Conservation (phyloP, 1,140 invertebrate genomes). For the Globodera ellingtonae region DNA sequence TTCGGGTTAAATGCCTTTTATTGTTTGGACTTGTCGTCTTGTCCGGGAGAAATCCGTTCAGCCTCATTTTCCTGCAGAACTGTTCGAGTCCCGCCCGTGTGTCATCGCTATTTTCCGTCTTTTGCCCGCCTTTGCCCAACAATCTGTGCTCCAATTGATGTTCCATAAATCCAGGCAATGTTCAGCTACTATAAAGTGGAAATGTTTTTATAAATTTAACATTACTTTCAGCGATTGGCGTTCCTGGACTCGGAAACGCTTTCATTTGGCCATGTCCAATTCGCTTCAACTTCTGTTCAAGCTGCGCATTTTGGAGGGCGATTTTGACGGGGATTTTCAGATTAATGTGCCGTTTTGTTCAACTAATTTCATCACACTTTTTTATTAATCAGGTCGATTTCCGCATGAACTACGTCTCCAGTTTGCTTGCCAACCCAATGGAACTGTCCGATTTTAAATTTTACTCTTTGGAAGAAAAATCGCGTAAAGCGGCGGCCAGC, state of each 20-base stretch:
- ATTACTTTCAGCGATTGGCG: slow-evolving; percentile 34
- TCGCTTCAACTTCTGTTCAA: slow-evolving; percentile 20
- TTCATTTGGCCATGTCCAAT: slow-evolving; percentile 10
- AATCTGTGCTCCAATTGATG: slow-evolving; percentile 46
- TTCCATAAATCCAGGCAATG: slow-evolving; percentile 25
- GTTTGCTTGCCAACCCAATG: slow-evolving; percentile 33
- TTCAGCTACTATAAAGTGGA: neutral
- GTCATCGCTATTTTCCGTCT: slow-evolving; percentile 51
- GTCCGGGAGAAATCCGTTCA: too few species aligned
- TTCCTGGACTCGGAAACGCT: slow-evolving; percentile 10
- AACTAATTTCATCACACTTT: neutral
- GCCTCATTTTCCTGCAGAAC: neutral
- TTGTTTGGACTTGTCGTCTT: too few species aligned
- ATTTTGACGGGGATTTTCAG: slow-evolving; percentile 33
- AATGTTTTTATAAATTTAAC: neutral
- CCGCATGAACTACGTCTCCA: slow-evolving; percentile 49
- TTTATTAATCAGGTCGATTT: slow-evolving; percentile 34
- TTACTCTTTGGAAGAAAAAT: slow-evolving; percentile 38
- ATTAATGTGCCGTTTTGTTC: slow-evolving; percentile 30
- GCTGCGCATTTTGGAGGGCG: slow-evolving; percentile 34
- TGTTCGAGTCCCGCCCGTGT: slow-evolving; percentile 44
- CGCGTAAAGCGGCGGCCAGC: slow-evolving; percentile 37
- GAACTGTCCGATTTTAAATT: slow-evolving; percentile 33
- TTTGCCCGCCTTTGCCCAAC: slow-evolving; percentile 44
- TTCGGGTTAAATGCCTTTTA: too few species aligned